Evolutionary conservation across 2,888 invertebrate species (phyloP).

Genomic region (Tetragnatha montana): DNA sequence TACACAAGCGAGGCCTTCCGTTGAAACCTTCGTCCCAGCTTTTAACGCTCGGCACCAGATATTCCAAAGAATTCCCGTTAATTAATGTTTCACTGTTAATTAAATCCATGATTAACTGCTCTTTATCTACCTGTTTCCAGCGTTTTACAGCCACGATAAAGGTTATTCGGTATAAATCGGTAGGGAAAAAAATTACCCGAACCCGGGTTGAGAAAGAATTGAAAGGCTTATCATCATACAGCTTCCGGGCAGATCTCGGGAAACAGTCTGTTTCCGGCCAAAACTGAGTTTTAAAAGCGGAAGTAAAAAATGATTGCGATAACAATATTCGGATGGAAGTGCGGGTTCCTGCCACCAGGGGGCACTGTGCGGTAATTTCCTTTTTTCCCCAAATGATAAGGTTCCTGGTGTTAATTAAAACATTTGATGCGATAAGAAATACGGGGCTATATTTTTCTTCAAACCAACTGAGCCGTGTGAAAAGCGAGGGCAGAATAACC

Average conservation of each 20-base stretch:
- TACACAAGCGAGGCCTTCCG: neutral
- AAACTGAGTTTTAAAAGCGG: neutral
- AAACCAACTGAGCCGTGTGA: slow-evolving; percentile 40
- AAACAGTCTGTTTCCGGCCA: neutral
- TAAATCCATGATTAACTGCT: neutral
- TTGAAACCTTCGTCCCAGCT: neutral
- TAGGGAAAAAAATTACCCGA: neutral
- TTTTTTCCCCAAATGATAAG: slow-evolving; percentile 7
- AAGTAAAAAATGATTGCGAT: slow-evolving; percentile 13
- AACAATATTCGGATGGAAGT: neutral
- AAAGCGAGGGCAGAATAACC: slow-evolving; percentile 11
- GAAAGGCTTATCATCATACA: neutral
- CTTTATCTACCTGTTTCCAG: slow-evolving; percentile 1
- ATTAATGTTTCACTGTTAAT: neutral
- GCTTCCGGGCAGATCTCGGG: neutral
- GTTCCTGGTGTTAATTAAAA: slow-evolving; percentile 55
- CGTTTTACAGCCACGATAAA: neutral
- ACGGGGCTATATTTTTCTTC: slow-evolving; percentile 24
- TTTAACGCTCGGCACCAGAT: neutral
- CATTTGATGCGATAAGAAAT: slow-evolving; percentile 33
- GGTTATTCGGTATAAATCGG: neutral
- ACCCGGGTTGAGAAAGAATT: neutral
- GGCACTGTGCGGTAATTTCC: neutral
- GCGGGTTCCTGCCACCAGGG: slow-evolving; percentile 8
- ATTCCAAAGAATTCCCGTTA: neutral